A percentile compares a stretch with the other conserved stretches of the same genome.
These are phyloP conservation scores for Ranitomeya imitator DNA, from an alignment of 2,113 vertebrate species.

Conservation along the genomic window DNA sequence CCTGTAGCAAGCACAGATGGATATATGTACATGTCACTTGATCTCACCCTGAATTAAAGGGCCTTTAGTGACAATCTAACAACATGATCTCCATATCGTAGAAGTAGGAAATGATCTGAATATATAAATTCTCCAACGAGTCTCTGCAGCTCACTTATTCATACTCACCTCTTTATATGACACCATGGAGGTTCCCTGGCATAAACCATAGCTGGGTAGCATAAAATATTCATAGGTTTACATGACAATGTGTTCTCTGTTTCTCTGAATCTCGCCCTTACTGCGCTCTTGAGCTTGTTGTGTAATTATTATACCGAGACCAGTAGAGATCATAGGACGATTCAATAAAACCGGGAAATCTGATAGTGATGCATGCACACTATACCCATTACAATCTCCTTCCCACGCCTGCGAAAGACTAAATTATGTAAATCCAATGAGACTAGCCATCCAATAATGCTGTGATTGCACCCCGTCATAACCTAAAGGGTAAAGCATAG, in stretches of 20 bases:
- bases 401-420: neutral
- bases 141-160: neutral
- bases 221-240: constrained; percentile 31
- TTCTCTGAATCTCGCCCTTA: neutral
- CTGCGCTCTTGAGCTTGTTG: neutral
- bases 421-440: neutral
- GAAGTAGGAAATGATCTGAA: neutral
- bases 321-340: neutral
- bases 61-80: neutral
- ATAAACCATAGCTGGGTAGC: constrained; percentile 16
- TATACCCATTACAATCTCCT: neutral
- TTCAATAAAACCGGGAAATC: neutral
- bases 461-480: neutral
- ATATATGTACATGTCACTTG: neutral
- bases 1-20: neutral
- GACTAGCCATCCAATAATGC: neutral
- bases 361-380: neutral
- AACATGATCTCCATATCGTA: neutral
- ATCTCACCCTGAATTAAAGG: neutral
- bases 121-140: neutral
- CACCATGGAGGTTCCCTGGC: neutral
- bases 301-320: neutral
- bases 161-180: constrained; percentile 16
- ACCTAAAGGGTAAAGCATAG: neutral
- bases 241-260: constrained; percentile 19